These are phyloP conservation scores for Lepidurus arcticus DNA, from an alignment of 1,140 invertebrate genomes.

Conservation along the genomic window DNA sequence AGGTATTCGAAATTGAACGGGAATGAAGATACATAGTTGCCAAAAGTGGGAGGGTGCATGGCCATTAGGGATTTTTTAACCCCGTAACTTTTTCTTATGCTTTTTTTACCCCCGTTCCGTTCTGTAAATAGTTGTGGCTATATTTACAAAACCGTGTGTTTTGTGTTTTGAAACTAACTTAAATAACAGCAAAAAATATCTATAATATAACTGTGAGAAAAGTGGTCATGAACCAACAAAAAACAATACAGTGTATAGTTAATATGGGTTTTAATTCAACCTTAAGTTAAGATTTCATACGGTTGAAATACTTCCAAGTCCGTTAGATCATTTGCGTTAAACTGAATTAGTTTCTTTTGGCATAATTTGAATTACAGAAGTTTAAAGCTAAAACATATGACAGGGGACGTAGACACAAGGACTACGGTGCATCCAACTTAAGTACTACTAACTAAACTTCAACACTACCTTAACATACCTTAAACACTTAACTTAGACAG, in stretches of 20 bases:
- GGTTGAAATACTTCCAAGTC: too few relatives aligned
- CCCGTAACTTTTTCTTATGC: background rate
- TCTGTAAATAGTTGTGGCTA: background rate
- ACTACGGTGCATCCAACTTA: too few relatives aligned
- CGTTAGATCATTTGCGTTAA: too few relatives aligned
- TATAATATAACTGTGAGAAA: background rate
- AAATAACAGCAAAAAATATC: background rate
- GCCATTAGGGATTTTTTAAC: background rate
- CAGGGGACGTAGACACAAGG: too few relatives aligned
- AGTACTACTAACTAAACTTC: too few relatives aligned
- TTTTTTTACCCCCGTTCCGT: background rate
- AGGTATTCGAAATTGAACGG: background rate
- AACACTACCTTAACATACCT: too few relatives aligned
- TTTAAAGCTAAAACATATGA: too few relatives aligned
- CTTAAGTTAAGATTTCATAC: too few relatives aligned
- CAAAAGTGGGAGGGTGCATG: background rate
- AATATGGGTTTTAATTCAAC: too few relatives aligned
- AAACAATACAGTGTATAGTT: background rate
- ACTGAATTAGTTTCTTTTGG: too few relatives aligned
- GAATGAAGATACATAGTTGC: slow-evolving; percentile 7
- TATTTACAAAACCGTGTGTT: background rate
- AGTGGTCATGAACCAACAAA: background rate
- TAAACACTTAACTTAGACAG: too few relatives aligned
- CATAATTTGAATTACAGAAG: too few relatives aligned
- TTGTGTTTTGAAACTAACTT: slow-evolving; percentile 4